A percentile compares a stretch with the other conserved stretches of the same genome.
These are phyloP conservation scores for Brachylomia viminalis DNA, from an alignment of 2,888 invertebrate species.

Conservation along the genomic window DNA sequence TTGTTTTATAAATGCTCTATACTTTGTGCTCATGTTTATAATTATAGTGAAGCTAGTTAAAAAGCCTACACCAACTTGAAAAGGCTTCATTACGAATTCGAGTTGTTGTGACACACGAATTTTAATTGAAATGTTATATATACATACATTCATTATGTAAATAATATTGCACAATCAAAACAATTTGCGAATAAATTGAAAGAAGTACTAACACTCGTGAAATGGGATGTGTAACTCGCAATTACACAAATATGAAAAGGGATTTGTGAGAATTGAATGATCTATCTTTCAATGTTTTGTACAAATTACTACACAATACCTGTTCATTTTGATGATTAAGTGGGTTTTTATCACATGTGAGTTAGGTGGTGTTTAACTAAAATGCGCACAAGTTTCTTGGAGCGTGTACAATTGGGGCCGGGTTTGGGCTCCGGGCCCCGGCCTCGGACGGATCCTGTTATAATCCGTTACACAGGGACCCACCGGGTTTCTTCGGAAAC, in stretches of 20 bases:
- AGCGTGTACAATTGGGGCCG: constrained; percentile 73
- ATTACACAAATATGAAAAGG: constrained; percentile 40
- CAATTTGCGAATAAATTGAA: constrained; percentile 21
- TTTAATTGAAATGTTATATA: constrained; percentile 37
- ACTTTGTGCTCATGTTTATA: constrained; percentile 42
- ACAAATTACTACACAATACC: constrained; percentile 37
- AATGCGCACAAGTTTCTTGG: constrained; percentile 74
- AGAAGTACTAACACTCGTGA: constrained; percentile 18
- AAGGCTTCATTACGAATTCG: constrained; percentile 26
- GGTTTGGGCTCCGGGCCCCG: constrained; percentile 49
- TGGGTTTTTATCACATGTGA: constrained; percentile 52
- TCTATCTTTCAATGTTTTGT: constrained; percentile 33
- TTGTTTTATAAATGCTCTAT: constrained; percentile 37
- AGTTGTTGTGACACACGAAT: constrained; percentile 24
- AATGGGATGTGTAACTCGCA: constrained; percentile 28
- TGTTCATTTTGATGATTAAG: constrained; percentile 42
- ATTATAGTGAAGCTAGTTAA: constrained; percentile 32
- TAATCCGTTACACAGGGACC: constrained; percentile 71
- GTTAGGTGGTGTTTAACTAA: constrained; percentile 67
- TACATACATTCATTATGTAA: constrained; percentile 25
- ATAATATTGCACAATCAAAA: constrained; percentile 5
- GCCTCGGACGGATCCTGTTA: constrained; percentile 62
- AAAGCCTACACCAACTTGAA: constrained; percentile 41
- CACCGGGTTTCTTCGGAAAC: constrained; percentile 61
- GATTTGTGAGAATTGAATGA: constrained; percentile 34